These are phyloP conservation scores for Silurus aristotelis DNA, from an alignment of 2,797 vertebrate genomes.

Conservation along the genomic window DNA sequence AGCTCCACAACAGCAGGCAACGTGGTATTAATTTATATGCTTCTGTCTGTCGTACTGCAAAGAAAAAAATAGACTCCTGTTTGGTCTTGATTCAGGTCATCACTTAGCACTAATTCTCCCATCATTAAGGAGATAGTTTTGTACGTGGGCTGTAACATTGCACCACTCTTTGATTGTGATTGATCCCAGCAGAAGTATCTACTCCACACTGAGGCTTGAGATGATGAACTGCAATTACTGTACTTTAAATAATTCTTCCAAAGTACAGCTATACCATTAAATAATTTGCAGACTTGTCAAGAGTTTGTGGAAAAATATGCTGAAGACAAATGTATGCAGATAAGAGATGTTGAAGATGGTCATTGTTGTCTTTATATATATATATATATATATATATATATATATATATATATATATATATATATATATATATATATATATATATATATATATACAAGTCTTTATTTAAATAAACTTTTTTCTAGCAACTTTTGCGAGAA, in stretches of 20 bases:
- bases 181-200: slow-evolving; percentile 64
- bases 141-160: slow-evolving; percentile 63
- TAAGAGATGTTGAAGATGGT: no score
- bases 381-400: no score
- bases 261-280: slow-evolving; percentile 86
- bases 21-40: neutral
- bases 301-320: neutral
- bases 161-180: slow-evolving; percentile 78
- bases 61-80: neutral
- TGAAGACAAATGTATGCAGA: neutral
- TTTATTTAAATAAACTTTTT: no score
- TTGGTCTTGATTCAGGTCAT: slow-evolving; percentile 79
- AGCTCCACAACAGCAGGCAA: neutral
- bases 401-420: no score
- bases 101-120: slow-evolving; percentile 84
- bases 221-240: slow-evolving; percentile 85
- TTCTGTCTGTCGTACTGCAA: neutral
- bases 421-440: no score
- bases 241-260: slow-evolving; percentile 95
- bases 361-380: no score
- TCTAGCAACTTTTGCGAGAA: neutral
- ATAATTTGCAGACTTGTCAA: slow-evolving; percentile 84
- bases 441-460: no score
- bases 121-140: slow-evolving; percentile 90
- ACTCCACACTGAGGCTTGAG: slow-evolving; percentile 78